A percentile compares a stretch with the other conserved stretches of the same genome.
These are phyloP conservation scores for Pseudococcus jackbeardsleyi DNA, from an alignment of 2,888 invertebrate genomes.

Conservation along the genomic window DNA sequence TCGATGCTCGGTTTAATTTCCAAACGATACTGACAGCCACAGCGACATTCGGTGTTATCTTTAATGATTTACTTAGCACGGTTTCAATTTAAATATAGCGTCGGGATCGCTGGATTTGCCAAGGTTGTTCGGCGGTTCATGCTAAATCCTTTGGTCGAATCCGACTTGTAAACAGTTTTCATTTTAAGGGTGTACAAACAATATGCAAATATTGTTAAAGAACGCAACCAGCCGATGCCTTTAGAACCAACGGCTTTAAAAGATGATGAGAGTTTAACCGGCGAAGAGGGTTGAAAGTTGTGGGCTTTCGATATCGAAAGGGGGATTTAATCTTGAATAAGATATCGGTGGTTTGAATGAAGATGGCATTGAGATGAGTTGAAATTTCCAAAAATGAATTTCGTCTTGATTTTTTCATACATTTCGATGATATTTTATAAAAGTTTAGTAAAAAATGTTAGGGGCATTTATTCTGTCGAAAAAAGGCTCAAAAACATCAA, in stretches of 20 bases:
- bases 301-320: not conserved
- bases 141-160: slow-evolving; percentile 20
- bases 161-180: slow-evolving; percentile 16
- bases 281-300: not conserved
- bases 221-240: not conserved
- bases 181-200: slow-evolving; percentile 20
- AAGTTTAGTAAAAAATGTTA: too few relatives aligned
- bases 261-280: not conserved
- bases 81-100: slow-evolving; percentile 11
- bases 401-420: too few relatives aligned
- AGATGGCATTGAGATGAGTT: not conserved
- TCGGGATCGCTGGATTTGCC: not conserved
- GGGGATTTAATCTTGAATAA: not conserved
- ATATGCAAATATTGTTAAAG: slow-evolving; percentile 2
- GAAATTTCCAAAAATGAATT: not conserved
- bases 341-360: not conserved
- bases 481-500: too few relatives aligned
- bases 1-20: slow-evolving; percentile 1
- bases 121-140: not conserved
- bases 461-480: too few relatives aligned
- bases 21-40: too few relatives aligned
- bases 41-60: not conserved
- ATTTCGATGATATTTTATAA: too few relatives aligned
- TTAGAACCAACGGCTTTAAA: not conserved
- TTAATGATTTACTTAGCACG: slow-evolving; percentile 38